A percentile compares a stretch with the other conserved stretches of the same genome.
These are phyloP conservation scores for Drosophila tani DNA, from an alignment of 1,140 invertebrate species.

Conservation along the genomic window DNA sequence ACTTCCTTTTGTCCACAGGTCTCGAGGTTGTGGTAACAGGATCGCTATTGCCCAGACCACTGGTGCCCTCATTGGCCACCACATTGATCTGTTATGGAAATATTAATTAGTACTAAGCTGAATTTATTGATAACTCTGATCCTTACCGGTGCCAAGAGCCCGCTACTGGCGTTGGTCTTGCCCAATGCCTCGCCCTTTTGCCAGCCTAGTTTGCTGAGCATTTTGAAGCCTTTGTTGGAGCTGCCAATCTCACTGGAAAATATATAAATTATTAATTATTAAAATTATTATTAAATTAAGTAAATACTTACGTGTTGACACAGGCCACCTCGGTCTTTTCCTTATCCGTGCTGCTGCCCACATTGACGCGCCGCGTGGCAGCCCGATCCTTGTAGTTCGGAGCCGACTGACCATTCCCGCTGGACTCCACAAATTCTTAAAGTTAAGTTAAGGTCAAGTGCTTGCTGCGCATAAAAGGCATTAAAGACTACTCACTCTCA, in stretches of 20 bases:
- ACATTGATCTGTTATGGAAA: constrained; percentile 73
- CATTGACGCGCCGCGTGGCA: constrained; percentile 88
- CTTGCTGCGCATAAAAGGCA: no score
- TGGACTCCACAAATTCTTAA: constrained; percentile 77
- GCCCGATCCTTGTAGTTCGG: constrained; percentile 92
- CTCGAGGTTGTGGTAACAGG: constrained; percentile 16
- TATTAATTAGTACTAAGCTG: background rate
- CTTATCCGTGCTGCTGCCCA: constrained; percentile 93
- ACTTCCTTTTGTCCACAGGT: constrained; percentile 70
- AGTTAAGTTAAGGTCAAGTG: background rate
- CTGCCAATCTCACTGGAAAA: constrained; percentile 89
- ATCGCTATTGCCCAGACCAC: constrained; percentile 75
- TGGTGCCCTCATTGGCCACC: constrained; percentile 75
- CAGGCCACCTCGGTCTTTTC: constrained; percentile 93
- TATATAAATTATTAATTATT: background rate
- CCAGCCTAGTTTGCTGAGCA: constrained; percentile 97
- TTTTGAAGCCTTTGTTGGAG: constrained; percentile 95
- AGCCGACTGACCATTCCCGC: constrained; percentile 51
- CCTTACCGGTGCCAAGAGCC: constrained; percentile 93
- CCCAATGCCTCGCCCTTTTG: constrained; percentile 94
- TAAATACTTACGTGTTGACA: constrained; percentile 89
- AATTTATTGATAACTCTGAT: background rate
- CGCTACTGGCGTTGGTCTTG: constrained; percentile 88
- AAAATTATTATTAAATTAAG: no score
- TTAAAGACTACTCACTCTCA: constrained; percentile 84